Evolutionary conservation across 2,113 vertebrate genomes (phyloP), one percentile per base, ranked within the genome.

Genomic region (Pyrgilauda ruficollis): DNA sequence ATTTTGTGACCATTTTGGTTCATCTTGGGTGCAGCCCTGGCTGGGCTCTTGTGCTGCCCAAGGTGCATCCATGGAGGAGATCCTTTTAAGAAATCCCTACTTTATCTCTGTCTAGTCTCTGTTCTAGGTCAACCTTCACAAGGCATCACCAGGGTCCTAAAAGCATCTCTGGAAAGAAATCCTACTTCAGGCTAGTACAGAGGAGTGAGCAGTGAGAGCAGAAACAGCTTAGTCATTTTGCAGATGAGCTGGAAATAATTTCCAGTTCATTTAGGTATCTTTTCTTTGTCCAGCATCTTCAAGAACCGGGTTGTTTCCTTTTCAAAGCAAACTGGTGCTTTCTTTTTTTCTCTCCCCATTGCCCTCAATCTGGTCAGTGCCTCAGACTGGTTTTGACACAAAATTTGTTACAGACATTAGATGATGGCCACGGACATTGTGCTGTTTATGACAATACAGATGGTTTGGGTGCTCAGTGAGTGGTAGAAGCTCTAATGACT

Each of bases 21-120:
- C 56, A 35, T 16, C 15, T 16, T 35, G 56, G 56, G 22, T 35
- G 56, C 15, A 59, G 56, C 15, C n/a, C 22, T 59, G 56, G 56
- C n/a, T 59, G 56, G 56, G n/a, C n/a, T 59, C n/a, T 24, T 7
- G 22, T 37, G 37, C 37, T 37, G 37, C 37, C 37, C 37, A 37
- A 37, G 37, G n/a, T 35, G 56, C 2, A 26, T 2, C 56, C n/a
- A 59, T 35, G 1, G 56, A 35, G 15, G 56, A 37, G 37, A 37
- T 37, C 23, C n/a, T 59, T n/a, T 11, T 7, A 17, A 59, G 35
- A 26, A 59, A 37, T 37, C n/a, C 58, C 58, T 59, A 1, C n/a
- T 37, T 59, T 18, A 26, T 26, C n/a, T 59, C n/a, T 35, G 23
- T 11, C n/a, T 0, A 1, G 2, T 0, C 23, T 26, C n/a, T 37